A percentile compares a stretch with the other conserved stretches of the same genome.
Conservation (phyloP, 2,113 vertebrate genomes). For the Gnathonemus longibarbis region DNA sequence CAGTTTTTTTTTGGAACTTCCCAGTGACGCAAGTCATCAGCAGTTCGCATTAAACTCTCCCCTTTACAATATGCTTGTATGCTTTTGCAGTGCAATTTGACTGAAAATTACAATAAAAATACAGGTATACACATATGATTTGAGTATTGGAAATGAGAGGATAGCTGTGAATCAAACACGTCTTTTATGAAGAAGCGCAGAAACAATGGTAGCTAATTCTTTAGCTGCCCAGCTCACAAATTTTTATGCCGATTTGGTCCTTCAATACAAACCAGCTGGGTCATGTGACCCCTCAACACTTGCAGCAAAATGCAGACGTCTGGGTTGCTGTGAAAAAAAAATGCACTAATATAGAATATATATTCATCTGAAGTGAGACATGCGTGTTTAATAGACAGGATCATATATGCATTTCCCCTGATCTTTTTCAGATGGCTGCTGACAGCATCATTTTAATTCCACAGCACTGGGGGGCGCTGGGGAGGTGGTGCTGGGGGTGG, state of each 20-base stretch:
- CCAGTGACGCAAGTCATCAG: slow-evolving; percentile 12
- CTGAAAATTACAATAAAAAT: not conserved
- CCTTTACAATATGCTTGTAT: slow-evolving; percentile 23
- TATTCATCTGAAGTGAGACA: not conserved
- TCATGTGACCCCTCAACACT: not conserved
- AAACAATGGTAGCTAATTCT: not conserved
- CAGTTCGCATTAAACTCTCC: slow-evolving; percentile 13
- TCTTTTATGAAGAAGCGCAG: not conserved
- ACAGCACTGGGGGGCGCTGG: not conserved
- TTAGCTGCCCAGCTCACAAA: not conserved
- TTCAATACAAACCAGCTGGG: not conserved
- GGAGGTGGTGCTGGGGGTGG: not conserved
- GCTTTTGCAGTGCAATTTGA: not conserved
- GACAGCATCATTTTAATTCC: not conserved
- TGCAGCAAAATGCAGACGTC: not conserved
- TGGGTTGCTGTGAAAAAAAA: not conserved
- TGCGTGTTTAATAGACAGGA: not conserved
- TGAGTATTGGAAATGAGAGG: not conserved
- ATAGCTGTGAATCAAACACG: not conserved
- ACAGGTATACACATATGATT: not conserved
- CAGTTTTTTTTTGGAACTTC: slow-evolving; percentile 23
- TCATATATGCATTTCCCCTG: not conserved
- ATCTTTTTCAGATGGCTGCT: not conserved
- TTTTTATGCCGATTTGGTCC: not conserved
- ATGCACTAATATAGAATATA: not conserved